Conservation (phyloP, 2,113 vertebrate species). For the Bombycilla garrulus region DNA sequence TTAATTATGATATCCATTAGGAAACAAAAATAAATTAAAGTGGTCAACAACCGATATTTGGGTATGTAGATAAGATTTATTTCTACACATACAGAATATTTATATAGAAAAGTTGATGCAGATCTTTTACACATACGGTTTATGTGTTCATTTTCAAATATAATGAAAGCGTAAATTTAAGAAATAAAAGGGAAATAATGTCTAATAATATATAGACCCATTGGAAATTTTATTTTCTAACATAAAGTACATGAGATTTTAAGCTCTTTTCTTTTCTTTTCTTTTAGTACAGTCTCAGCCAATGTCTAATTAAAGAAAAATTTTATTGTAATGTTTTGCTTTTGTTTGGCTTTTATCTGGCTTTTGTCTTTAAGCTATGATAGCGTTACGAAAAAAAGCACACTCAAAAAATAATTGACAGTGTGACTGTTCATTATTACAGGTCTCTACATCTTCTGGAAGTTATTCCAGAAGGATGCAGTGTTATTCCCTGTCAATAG, state of each 20-base stretch:
- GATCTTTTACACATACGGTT: not conserved
- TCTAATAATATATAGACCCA: not conserved
- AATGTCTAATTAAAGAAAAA: not conserved
- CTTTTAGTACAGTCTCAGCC: not conserved
- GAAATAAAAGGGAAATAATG: not conserved
- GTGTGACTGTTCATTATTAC: not conserved
- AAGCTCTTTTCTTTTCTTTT: not conserved
- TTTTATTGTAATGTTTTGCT: not conserved
- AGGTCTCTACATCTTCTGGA: not conserved
- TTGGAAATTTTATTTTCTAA: not conserved
- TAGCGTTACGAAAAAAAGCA: not conserved
- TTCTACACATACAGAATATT: not conserved
- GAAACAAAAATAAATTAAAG: not conserved
- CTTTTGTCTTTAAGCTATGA: not conserved
- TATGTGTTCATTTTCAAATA: not conserved
- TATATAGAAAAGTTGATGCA: not conserved
- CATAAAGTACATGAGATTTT: not conserved
- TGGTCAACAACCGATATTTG: not conserved
- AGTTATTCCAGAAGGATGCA: not conserved
- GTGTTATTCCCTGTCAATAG: not conserved
- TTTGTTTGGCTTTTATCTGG: not conserved
- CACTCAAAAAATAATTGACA: rapidly evolving
- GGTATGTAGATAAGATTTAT: not conserved
- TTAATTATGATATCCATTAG: not conserved
- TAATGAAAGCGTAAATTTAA: not conserved